A percentile compares a stretch with the other conserved stretches of the same genome.
Evolutionary conservation across 2,113 vertebrate genomes (phyloP).

Genomic region (Campylorhamphus procurvoides): DNA sequence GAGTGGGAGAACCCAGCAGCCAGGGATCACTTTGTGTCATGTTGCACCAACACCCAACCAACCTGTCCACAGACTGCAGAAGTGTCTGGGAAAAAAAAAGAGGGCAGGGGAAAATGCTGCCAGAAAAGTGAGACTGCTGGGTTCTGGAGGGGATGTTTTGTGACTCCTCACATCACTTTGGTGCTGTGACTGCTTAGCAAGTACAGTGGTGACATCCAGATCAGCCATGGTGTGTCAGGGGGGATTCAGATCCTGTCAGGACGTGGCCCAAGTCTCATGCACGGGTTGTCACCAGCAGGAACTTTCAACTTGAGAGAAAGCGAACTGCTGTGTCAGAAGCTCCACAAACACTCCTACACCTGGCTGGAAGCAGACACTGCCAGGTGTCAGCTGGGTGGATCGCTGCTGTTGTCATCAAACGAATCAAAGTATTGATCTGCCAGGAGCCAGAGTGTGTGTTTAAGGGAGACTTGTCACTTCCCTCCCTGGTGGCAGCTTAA

Average conservation of each 20-base stretch:
- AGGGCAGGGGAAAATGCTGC: not conserved
- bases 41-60: not conserved
- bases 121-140: not conserved
- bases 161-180: not conserved
- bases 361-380: not conserved
- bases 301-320: not conserved
- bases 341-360: not conserved
- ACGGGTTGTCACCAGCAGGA: not conserved
- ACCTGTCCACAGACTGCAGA: not conserved
- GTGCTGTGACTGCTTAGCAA: not conserved
- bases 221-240: accelerated
- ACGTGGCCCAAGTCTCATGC: not conserved
- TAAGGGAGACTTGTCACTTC: not conserved
- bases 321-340: not conserved
- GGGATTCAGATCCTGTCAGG: not conserved
- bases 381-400: not conserved
- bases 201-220: not conserved
- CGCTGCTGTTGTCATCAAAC: not conserved
- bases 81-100: not conserved
- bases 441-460: not conserved
- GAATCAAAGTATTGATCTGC: not conserved
- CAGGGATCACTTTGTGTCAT: not conserved
- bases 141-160: not conserved
- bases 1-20: not conserved
- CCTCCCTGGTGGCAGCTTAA: not conserved